Base-by-base conservation (phyloP, 2,888 invertebrate genomes). In the Sipunculus nudus region DNA sequence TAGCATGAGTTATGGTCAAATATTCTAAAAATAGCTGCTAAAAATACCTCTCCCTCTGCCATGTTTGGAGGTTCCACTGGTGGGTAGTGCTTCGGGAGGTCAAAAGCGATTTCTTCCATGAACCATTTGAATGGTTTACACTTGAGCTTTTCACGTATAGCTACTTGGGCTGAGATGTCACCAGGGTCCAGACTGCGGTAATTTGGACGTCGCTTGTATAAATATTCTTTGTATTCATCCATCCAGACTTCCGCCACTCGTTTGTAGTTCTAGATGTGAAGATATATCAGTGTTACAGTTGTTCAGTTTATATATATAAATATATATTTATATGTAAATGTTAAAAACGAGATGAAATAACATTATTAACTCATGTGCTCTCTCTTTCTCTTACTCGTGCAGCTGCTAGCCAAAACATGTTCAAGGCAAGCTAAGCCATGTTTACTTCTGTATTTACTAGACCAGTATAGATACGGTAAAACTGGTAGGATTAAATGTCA, bases 181-280 rank as follows among this genome's bases (percentile, higher is more conserved):
- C 96, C 96, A 0, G 92, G 86, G 80, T 92, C 89, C n/a, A 94
- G 85, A 1, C 82, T 79, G 16, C 88, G 85, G 76, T 93, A 92
- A 77, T 91, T 90, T 0, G 95, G 92, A 31, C 92, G 86, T 0
- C 94, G 87, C 63, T 86, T 84, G 85, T 96, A 97, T 53, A 98
- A 82, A 78, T 89, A 90, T 71, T 95, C 88, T 1, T 92, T 93
- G 82, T 95, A 98, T 76, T 97, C 96, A 79, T 98, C 97, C 96
- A 98, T 96, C 97, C 97, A 98, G 2, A 97, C 96, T 75, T 94
- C 94, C 56, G 96, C 96, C 0, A 96, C 96, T 61, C 96, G 88
- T 41, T 91, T 89, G 84, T 94, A 94, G 84, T 96, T 96, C 91
- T 92, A 78, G 35, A 35, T n/a, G n/a, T n/a, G n/a, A n/a, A n/a